Base-by-base conservation (phyloP, 2,113 vertebrate genomes). In the Toxostoma redivivum region DNA sequence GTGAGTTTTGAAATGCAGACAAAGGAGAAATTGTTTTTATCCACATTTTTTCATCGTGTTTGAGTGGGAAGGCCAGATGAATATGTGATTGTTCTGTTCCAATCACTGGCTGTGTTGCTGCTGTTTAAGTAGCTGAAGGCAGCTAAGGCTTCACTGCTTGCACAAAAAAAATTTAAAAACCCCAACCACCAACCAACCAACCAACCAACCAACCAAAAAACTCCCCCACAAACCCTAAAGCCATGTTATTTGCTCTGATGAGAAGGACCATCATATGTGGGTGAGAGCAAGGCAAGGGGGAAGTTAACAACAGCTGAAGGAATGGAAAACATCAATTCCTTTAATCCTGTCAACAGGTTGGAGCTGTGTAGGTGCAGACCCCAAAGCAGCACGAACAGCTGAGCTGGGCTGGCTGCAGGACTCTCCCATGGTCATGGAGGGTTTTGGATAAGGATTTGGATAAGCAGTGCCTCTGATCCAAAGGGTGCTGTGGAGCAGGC, bases 21-120 rank as follows among this genome's bases (percentile, higher is more conserved):
- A 96, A 94, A 88, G 65, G 40, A 89, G 86, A 91, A 83, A 35
- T 93, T 96, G 94, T 95, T 88, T 86, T 83, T 88, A 76, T 78
- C 40, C 67, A 56, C 30, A 71, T 73, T 86, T 92, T 44, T 96
- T 93, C 54, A 19, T 90, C 0, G 0, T 44, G 38, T 92, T 90
- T 44, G 48, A 92, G 92, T 94, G 64, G 94, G 94, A 77, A 67
- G 69, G 60, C 42, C 33, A 33, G 56, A 88, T 94, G 92, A 96
- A 92, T 83, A 62, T 24, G 9, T 67, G 70, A 60, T 61, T 93
- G 82, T 93, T 93, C 38, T 44, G 20, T 30, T 86, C 61, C 83
- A 62, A 77, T 78, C 69, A 21, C 58, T 86, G 61, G 19, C 48
- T 58, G 31, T 47, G 5, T 44, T 90, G 48, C 71, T 91, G 53